A percentile compares a stretch with the other conserved stretches of the same genome.
Evolutionary conservation across 2,113 vertebrate species (phyloP).

Genomic region (Mustela lutreola): DNA sequence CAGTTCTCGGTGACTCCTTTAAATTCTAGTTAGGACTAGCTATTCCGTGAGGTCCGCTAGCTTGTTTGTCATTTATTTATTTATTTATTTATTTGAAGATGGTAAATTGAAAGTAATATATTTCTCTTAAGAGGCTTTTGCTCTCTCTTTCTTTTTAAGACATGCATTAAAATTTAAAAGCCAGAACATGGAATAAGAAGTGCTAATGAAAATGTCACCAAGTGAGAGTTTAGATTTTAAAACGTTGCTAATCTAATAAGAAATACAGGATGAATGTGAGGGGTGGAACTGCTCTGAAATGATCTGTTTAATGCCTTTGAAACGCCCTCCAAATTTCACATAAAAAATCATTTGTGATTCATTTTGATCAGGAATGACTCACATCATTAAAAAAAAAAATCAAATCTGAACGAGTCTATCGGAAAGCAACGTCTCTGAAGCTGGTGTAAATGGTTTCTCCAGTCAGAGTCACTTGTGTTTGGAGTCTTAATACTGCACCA

Average conservation of each 20-base stretch:
- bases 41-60: background rate
- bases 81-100: background rate
- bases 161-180: constrained; percentile 68
- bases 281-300: background rate
- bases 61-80: background rate
- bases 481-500: background rate
- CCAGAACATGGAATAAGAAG: constrained; percentile 49
- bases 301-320: constrained; percentile 29
- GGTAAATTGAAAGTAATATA: constrained; percentile 32
- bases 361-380: constrained; percentile 42
- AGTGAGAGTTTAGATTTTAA: constrained; percentile 62
- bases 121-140: constrained; percentile 18
- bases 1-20: background rate
- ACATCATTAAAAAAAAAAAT: constrained; percentile 8
- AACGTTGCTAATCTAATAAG: constrained; percentile 38
- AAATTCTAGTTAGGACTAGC: background rate
- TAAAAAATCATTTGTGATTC: constrained; percentile 22
- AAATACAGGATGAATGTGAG: background rate
- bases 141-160: constrained; percentile 47
- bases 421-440: constrained; percentile 12
- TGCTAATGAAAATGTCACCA: constrained; percentile 69
- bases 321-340: constrained; percentile 29
- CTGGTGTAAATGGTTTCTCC: constrained; percentile 31
- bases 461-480: background rate
- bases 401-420: background rate